Base-by-base conservation (phyloP, 2,113 vertebrate species). In the Steatornis caripensis region DNA sequence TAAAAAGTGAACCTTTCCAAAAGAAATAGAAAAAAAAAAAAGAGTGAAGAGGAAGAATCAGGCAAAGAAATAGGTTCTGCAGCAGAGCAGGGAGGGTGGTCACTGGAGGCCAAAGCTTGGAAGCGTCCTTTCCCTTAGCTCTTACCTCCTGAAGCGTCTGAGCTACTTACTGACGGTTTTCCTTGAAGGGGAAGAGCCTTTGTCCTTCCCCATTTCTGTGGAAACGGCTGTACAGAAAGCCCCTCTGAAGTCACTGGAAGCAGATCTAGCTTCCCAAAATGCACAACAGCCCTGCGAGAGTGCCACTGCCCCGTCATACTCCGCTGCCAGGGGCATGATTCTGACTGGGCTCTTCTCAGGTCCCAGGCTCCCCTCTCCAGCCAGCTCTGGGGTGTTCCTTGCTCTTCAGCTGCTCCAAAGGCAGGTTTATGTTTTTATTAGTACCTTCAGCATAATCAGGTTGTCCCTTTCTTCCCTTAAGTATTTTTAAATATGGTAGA, bases 221-320 rank as follows among this genome's bases (percentile, higher is more conserved):
- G 41, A 71, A 71, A 76, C 8, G 5, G 24, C 68, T 62, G n/a
- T 17, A 71, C 15, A 58, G 49, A 71, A 82, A 80, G 18, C 18
- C 29, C 15, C 55, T 81, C 43, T 60, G 34, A 36, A 46, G 48
- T 6, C 1, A 0, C 3, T 71, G 53, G 66, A 36, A 86, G 11
- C 15, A 78, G 55, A 41, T 68, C 12, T 43, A 39, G 5, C 55
- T 89, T 89, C 51, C 77, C 55, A 81, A 49, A 49, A 26, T 3
- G 8, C 36, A 12, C 27, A 72, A 4, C 12, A 76, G 22, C 45
- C 39, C 39, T 10, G 2, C 0, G 3, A 53, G 41, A 34, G 14
- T 41, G 26, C 11, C 11, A 5, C 22, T 41, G 51, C 27, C 23
- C 15, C 0, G 0, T 18, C 29, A 30, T 12, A 6, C 12, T 45